These are phyloP conservation scores for Mormyrops attenuatus DNA, from an alignment of 2,797 vertebrate genomes.

Conservation along the genomic window DNA sequence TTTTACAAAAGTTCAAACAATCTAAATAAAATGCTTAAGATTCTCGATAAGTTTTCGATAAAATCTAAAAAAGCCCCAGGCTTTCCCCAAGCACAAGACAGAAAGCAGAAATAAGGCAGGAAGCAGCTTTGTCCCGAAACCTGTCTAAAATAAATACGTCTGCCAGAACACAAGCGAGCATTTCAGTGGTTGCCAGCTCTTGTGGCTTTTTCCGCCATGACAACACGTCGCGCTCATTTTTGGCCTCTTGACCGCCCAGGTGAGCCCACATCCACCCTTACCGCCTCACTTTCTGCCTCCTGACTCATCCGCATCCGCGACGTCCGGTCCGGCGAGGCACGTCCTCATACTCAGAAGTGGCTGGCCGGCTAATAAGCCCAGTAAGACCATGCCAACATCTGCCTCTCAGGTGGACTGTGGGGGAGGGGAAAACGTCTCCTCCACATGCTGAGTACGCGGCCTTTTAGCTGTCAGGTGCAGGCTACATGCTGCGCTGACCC, in stretches of 20 bases:
- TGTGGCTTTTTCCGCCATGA: background rate
- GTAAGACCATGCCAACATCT: background rate
- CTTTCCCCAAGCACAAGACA: background rate
- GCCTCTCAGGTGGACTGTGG: background rate
- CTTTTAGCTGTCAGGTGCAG: slow-evolving; percentile 8
- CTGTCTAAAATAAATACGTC: slow-evolving; percentile 14
- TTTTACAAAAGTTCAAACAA: background rate
- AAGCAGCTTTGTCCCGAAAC: slow-evolving; percentile 6
- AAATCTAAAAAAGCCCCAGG: background rate
- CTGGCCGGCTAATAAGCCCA: background rate
- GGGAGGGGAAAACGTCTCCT: background rate
- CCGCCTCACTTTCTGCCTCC: background rate
- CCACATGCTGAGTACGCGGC: slow-evolving; percentile 2
- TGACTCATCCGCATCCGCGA: background rate
- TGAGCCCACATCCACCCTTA: background rate
- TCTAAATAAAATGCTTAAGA: background rate
- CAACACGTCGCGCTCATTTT: too few relatives aligned
- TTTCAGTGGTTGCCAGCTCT: background rate
- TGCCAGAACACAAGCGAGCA: background rate
- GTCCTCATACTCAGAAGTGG: background rate
- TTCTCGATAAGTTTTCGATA: background rate
- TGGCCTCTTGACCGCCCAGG: background rate
- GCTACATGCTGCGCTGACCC: background rate
- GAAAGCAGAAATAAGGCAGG: slow-evolving; percentile 7
- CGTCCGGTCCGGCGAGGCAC: background rate